phyloP scores from a whole-genome alignment of 1,140 invertebrate genomes.

The Dinoponera quadriceps region DNA sequence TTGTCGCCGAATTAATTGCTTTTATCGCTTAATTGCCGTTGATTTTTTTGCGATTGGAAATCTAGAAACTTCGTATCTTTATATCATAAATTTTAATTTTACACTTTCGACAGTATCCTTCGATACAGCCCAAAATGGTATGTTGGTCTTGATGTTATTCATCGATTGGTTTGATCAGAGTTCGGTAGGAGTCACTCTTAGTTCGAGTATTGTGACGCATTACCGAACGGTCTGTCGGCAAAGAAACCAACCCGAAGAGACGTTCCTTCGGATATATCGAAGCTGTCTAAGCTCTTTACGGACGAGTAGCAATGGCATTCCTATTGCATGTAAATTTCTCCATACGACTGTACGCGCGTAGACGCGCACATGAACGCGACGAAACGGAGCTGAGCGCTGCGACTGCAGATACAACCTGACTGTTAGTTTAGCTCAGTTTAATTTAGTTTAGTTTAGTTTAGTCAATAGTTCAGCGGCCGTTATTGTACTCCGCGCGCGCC shows the following conservation, averaged over 20 bases:
- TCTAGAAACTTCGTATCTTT: no score
- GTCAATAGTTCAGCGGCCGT: conserved; percentile 76
- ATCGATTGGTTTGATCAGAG: no score
- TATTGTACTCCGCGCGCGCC: conserved; percentile 71
- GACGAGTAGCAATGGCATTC: conserved; percentile 37
- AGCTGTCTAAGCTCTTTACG: neutral
- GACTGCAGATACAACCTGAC: conserved; percentile 58
- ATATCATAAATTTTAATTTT: no score
- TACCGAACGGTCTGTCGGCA: neutral
- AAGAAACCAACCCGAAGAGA: neutral
- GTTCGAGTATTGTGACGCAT: no score
- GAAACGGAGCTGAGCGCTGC: neutral
- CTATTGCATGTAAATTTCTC: conserved; percentile 48
- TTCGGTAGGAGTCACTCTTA: no score
- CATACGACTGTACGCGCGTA: neutral
- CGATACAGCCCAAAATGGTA: no score
- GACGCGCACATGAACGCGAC: conserved; percentile 3
- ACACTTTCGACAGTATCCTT: no score
- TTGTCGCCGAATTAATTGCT: no score
- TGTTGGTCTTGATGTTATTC: no score
- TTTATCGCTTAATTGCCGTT: no score
- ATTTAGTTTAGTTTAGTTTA: conserved; percentile 75
- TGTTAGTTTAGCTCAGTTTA: conserved; percentile 75
- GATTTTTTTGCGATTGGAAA: no score
- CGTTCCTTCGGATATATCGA: neutral